Conservation (phyloP, 2,888 invertebrate species). For the Tetheella fluctuosa region DNA sequence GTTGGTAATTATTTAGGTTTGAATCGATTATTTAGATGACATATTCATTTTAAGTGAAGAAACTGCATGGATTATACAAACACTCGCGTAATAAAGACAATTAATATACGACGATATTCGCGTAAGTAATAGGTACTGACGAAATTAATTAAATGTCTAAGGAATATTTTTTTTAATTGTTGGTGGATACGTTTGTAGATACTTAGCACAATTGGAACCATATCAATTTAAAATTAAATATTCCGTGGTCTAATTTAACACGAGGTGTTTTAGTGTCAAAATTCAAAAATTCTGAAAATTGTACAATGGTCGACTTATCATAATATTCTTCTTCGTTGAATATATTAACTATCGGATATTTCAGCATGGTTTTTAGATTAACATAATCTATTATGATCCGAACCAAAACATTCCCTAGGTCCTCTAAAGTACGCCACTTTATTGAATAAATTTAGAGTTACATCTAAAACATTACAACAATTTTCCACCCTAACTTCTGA, state of each 20-base stretch:
- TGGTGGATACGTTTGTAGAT: background rate
- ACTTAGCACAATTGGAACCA: background rate
- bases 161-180: background rate
- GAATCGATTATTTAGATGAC: background rate
- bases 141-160: background rate
- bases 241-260: background rate
- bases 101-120: background rate
- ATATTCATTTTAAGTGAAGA: background rate
- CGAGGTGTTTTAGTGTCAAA: background rate
- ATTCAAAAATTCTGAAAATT: too few species aligned
- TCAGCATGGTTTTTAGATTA: too few species aligned
- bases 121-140: background rate
- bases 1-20: too few species aligned
- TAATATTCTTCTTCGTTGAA: too few species aligned
- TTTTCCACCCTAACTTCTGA: background rate
- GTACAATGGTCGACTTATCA: too few species aligned
- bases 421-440: too few species aligned
- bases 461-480: too few species aligned
- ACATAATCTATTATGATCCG: too few species aligned
- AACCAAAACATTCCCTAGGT: too few species aligned
- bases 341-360: too few species aligned
- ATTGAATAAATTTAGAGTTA: too few species aligned
- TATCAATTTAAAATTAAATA: background rate
- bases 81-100: background rate
- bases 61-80: background rate